A percentile compares a stretch with the other conserved stretches of the same genome.
phyloP scores from a whole-genome alignment of 2,113 vertebrate genomes.

The Cathartes aura region DNA sequence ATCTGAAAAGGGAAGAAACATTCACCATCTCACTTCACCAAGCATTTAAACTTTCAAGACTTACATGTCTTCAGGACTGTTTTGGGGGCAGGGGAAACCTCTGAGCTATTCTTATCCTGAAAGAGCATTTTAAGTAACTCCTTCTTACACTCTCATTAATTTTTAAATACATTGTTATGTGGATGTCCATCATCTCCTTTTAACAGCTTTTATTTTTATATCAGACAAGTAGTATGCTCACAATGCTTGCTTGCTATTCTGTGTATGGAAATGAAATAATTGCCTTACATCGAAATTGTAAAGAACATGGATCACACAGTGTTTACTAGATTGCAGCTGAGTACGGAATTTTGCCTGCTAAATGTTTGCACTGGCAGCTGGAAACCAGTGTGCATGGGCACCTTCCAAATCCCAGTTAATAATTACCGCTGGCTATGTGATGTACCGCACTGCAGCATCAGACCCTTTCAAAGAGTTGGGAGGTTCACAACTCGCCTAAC shows the following conservation, averaged over 20 bases:
- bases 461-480: not conserved
- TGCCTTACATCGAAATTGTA: not conserved
- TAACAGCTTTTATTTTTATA: slow-evolving; percentile 15
- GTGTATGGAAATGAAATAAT: not conserved
- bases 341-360: not conserved
- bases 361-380: not conserved
- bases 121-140: slow-evolving; percentile 18
- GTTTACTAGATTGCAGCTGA: not conserved
- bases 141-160: not conserved
- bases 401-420: not conserved
- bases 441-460: accelerated
- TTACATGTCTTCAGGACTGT: not conserved
- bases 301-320: not conserved
- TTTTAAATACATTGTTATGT: slow-evolving; percentile 29
- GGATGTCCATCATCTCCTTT: not conserved
- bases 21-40: not conserved
- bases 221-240: not conserved
- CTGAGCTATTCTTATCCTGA: slow-evolving; percentile 11
- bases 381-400: not conserved
- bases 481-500: not conserved
- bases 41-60: not conserved
- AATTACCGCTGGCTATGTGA: not conserved
- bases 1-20: not conserved
- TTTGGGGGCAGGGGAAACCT: not conserved
- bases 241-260: not conserved